phyloP scores from a whole-genome alignment of 2,113 vertebrate genomes.

The Dasyurus viverrinus region DNA sequence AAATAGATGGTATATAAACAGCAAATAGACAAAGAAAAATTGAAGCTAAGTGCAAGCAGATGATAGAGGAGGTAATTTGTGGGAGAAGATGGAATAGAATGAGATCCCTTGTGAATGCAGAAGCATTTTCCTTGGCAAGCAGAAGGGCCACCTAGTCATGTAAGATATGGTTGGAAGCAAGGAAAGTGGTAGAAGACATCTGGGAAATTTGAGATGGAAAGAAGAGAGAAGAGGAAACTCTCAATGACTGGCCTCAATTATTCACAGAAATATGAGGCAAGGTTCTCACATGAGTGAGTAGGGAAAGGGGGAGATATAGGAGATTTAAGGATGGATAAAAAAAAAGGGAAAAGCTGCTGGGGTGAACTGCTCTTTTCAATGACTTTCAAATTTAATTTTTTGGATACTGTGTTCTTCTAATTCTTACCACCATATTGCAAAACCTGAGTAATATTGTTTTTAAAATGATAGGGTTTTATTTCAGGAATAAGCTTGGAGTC shows the following conservation, averaged over 20 bases:
- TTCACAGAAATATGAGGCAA: background rate
- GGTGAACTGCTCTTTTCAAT: background rate
- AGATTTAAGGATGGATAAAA: background rate
- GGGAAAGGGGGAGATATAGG: background rate
- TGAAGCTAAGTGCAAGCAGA: background rate
- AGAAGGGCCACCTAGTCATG: background rate
- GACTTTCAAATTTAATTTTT: background rate
- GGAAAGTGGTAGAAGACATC: background rate
- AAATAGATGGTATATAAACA: background rate
- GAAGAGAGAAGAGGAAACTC: background rate
- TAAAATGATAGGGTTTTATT: background rate
- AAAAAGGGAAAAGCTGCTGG: background rate
- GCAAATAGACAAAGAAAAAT: background rate
- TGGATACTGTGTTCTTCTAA: background rate
- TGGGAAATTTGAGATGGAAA: background rate
- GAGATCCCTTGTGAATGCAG: background rate
- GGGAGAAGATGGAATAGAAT: background rate
- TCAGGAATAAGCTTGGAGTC: background rate
- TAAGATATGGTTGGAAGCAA: background rate
- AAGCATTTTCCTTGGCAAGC: background rate
- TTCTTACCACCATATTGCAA: background rate
- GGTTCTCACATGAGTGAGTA: background rate
- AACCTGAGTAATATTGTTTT: background rate
- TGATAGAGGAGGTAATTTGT: background rate
- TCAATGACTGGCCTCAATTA: background rate